A percentile compares a stretch with the other conserved stretches of the same genome.
These are phyloP conservation scores for Trinorchestia longiramus DNA, from an alignment of 1,140 invertebrate species.

Conservation along the genomic window DNA sequence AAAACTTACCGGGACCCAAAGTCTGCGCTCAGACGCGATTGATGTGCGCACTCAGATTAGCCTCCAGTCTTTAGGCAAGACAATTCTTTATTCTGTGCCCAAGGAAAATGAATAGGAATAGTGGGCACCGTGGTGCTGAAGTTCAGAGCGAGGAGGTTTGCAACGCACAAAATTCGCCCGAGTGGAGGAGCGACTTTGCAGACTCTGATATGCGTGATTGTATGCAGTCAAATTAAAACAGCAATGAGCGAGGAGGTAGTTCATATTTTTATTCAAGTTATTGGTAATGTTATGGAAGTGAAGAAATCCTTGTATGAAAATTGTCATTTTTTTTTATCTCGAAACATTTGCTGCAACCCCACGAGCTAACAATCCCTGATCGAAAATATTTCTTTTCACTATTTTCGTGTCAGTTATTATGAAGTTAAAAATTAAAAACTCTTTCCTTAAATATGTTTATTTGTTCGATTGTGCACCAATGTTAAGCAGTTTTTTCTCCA, in stretches of 20 bases:
- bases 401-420: background rate
- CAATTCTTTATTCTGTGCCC: background rate
- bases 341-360: background rate
- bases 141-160: background rate
- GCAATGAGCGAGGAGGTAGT: background rate
- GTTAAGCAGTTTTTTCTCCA: background rate
- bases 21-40: constrained; percentile 1
- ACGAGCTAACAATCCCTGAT: background rate
- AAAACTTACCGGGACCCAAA: background rate
- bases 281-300: background rate
- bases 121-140: background rate
- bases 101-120: background rate
- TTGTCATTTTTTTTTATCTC: background rate
- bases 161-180: background rate
- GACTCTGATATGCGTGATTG: background rate
- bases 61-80: constrained; percentile 11
- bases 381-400: background rate
- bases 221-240: background rate
- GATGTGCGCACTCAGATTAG: background rate
- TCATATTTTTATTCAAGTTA: background rate
- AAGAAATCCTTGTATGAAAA: background rate
- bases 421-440: background rate
- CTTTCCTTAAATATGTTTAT: background rate
- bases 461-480: background rate
- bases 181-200: background rate